Conservation (phyloP, 2,113 vertebrate genomes). For the Etheostoma cragini region DNA sequence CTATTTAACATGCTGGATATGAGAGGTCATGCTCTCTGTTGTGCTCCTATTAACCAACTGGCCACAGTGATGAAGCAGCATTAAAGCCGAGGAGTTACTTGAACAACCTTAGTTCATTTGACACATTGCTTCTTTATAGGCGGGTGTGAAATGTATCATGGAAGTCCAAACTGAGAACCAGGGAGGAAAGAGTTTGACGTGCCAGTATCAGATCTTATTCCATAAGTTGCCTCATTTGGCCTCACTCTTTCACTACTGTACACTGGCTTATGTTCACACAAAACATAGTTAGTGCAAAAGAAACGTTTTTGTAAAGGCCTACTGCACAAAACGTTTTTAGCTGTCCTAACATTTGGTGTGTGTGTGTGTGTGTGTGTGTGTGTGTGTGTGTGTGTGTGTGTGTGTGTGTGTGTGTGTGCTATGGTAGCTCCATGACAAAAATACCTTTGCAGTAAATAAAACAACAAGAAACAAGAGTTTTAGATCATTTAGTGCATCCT, state of each 20-base stretch:
- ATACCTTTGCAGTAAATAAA: slow-evolving; percentile 50
- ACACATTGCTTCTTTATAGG: slow-evolving; percentile 42
- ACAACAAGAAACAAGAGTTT: slow-evolving; percentile 22
- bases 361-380: neutral
- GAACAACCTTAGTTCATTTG: slow-evolving; percentile 19
- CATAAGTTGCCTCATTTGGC: neutral
- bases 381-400: neutral
- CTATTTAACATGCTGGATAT: neutral
- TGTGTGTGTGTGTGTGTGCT: neutral
- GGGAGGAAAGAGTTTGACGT: slow-evolving; percentile 3
- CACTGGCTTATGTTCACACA: slow-evolving; percentile 5
- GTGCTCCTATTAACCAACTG: neutral
- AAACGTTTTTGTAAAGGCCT: neutral
- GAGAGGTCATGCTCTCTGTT: neutral
- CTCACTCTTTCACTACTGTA: neutral
- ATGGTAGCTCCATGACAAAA: slow-evolving; percentile 40
- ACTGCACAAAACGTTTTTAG: slow-evolving; percentile 15
- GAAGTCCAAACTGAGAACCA: slow-evolving; percentile 34
- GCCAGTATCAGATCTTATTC: neutral
- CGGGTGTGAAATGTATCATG: slow-evolving; percentile 64
- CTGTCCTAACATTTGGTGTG: slow-evolving; percentile 20
- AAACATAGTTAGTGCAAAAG: neutral
- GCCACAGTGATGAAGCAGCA: slow-evolving; percentile 29
- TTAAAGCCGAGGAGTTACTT: neutral
- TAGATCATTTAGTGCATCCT: slow-evolving; percentile 35